Evolutionary conservation across 2,113 vertebrate species (phyloP), one percentile per base, ranked within the genome.

Genomic region (Cebidichthys violaceus): DNA sequence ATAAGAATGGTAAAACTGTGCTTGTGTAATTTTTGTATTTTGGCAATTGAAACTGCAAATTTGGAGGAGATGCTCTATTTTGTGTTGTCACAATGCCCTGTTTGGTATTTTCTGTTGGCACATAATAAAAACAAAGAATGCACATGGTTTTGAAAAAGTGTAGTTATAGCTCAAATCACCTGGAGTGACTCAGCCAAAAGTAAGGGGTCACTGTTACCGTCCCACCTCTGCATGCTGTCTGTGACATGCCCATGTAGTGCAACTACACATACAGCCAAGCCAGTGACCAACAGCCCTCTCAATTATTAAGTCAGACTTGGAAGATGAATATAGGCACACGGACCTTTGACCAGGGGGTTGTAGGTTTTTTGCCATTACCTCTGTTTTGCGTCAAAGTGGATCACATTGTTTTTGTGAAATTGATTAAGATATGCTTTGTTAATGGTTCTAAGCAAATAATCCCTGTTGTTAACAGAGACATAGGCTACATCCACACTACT

Each of bases 371-470:
- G 6, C 10, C 3, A 31, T 33, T 29, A 47, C 17, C 45, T 74
- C 59, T 24, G 22, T 17, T 70, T 35, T 47, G 33, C 22, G 68
- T 85, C 71, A 80, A 8, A 18, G 43, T 54, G 75, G 66, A 54
- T 83, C 69, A 75, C 27, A 11, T 37, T 83, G 47, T 64, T 75
- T 84, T 68, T 52, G 59, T 61, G 71, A 75, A 70, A 81, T 62
- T 18, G 57, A 77, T 86, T 70, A 77, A 71, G 77, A 75, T 50
- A 17, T 57, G 15, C 6, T 52, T 62, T 57, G 62, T 75, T 77
- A 81, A 80, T 75, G 33, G n/a, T 39, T 76, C 41, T 29, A 37
- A 13, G 31, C 24, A 37, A 75, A 50, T 75, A 9, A 66, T 77
- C 13, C 31, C 13, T 70, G 29, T 43, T 70, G 78, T 80, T 80